Evolutionary conservation across 2,113 vertebrate genomes (phyloP).

Genomic region (Otocyon megalotis): DNA sequence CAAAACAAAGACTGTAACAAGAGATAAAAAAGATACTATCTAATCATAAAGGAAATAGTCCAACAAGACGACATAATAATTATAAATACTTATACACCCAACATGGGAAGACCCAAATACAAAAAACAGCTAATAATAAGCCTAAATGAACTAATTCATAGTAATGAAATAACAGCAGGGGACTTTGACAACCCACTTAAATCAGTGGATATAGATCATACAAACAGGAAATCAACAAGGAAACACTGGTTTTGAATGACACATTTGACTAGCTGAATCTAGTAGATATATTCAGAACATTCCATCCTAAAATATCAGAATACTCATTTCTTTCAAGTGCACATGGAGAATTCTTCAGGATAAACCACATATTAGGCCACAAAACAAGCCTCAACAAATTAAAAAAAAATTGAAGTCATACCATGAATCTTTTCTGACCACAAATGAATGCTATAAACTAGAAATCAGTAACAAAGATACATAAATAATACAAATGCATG

Average conservation of each 20-base stretch:
- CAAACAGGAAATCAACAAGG: neutral
- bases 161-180: neutral
- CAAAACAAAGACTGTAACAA: neutral
- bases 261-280: neutral
- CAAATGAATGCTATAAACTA: neutral
- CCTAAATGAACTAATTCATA: neutral
- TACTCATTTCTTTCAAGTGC: neutral
- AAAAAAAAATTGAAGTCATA: neutral
- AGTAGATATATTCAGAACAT: neutral
- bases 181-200: neutral
- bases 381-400: neutral
- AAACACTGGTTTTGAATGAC: neutral
- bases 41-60: neutral
- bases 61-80: neutral
- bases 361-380: neutral
- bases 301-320: neutral
- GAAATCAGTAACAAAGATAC: neutral
- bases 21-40: neutral
- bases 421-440: neutral
- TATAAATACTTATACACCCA: neutral
- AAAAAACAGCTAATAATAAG: neutral
- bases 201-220: neutral
- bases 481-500: neutral
- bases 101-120: neutral
- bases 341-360: neutral